These are phyloP conservation scores for Callopanchax toddi DNA, from an alignment of 2,113 vertebrate species.

Conservation along the genomic window DNA sequence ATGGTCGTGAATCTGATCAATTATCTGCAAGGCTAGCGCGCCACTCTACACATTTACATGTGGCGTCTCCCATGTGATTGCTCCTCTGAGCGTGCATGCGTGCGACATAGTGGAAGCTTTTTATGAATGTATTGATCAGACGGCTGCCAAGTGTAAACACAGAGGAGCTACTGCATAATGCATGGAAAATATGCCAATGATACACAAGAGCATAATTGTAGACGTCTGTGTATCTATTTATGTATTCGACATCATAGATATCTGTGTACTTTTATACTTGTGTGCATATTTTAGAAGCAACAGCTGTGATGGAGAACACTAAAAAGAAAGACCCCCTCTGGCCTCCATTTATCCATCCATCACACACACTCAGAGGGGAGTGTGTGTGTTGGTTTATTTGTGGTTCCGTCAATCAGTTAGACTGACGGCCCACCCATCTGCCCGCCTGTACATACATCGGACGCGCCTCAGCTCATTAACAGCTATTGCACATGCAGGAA, in stretches of 20 bases:
- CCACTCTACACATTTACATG: conserved; percentile 32
- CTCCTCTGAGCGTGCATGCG: conserved; percentile 3
- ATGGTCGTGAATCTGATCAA: conserved; percentile 38
- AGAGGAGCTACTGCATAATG: conserved; percentile 50
- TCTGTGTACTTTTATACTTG: conserved; percentile 22
- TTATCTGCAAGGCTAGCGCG: conserved; percentile 38
- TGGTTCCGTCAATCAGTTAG: conserved; percentile 60
- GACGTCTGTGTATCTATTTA: conserved; percentile 20
- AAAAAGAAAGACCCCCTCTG: conserved; percentile 53
- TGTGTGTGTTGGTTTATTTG: conserved; percentile 21
- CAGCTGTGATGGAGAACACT: conserved; percentile 51
- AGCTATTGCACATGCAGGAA: conserved; percentile 11
- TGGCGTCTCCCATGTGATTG: conserved; percentile 30
- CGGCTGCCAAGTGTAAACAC: conserved; percentile 52
- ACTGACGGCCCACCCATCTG: conserved; percentile 54
- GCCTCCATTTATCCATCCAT: conserved; percentile 54
- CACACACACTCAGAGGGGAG: conserved; percentile 43
- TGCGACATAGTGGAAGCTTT: conserved; percentile 29
- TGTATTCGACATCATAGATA: too few relatives aligned
- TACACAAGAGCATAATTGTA: conserved; percentile 5
- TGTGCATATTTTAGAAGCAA: conserved; percentile 40
- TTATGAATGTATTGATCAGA: conserved; percentile 58
- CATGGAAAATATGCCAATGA: conserved; percentile 30
- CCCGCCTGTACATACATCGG: conserved; percentile 27
- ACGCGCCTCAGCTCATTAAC: conserved; percentile 20